Base-by-base conservation (phyloP, 37 sponge, comb jelly and placozoan species). In the Cladorhizidae sp. region DNA sequence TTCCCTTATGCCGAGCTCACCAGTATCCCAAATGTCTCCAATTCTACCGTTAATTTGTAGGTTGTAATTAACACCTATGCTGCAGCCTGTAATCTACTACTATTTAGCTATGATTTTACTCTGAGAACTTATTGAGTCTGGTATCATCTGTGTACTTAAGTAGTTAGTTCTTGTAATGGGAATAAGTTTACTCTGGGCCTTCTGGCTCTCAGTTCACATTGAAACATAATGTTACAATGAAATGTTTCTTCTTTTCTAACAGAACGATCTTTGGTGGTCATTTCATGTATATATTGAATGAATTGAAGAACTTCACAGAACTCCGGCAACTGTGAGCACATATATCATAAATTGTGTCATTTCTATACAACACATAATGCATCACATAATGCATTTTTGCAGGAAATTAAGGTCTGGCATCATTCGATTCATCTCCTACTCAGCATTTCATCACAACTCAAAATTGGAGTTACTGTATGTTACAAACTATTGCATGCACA, bases 381-480 rank as follows among this genome's bases (percentile, higher is more conserved):
- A n/a, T n/a, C n/a, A n/a, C n/a, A 45, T 12, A 45, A 45, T 45
- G 49, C 49, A n/a, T 26, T 59, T 25, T 23, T 72, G 59, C 49
- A 81, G 81, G 28, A 0, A 41, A 38, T 22, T 81, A 31, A 23
- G 0, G 1, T n/a, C 58, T 17, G 70, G 56, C 40, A 9, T 2
- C 21, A 35, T 81, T 2, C 28, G 31, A 2, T 40, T 42, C 28
- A 40, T 81, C n/a, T 57, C 81, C 38, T 41, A 15, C 6, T 36
- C 21, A 39, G 72, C 72, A 23, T 81, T 81, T 42, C 1, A 0
- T 37, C 14, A 43, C 59, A 39, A 40, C 72, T 22, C 28, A 8
- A 14, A 72, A 0, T 50, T 82, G 9, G 7, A n/a, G 20, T 28
- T 22, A 22, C 54, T 82, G 83, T 82, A 28, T 73, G n/a, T n/a